Evolutionary conservation across 2,797 vertebrate genomes (phyloP).

Genomic region (Lepidocolaptes lacrymiger): DNA sequence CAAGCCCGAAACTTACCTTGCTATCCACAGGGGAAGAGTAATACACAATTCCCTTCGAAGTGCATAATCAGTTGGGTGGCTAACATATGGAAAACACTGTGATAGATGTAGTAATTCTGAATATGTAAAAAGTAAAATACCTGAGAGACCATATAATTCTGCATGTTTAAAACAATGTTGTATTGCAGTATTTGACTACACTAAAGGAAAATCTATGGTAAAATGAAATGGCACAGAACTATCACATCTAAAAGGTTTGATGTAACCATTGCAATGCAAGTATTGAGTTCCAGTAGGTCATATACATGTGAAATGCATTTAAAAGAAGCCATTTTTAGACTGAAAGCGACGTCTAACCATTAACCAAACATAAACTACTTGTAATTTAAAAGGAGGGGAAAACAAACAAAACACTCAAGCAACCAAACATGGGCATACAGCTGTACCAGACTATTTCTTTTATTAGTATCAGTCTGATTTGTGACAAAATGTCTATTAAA

Average conservation of each 20-base stretch:
- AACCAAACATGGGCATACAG: accelerated
- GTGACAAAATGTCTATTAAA: not conserved
- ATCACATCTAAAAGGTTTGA: not conserved
- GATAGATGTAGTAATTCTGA: not conserved
- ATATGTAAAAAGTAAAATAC: not conserved
- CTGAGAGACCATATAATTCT: not conserved
- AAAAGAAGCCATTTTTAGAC: not conserved
- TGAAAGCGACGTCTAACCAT: not conserved
- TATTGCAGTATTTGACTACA: not conserved
- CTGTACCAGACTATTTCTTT: not conserved
- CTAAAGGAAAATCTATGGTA: not conserved
- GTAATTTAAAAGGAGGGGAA: not conserved
- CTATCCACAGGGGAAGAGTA: not conserved
- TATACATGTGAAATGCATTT: not conserved
- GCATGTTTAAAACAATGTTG: not conserved
- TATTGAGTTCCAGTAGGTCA: accelerated
- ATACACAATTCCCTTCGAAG: not conserved
- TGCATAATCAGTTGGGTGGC: not conserved
- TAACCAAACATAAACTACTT: not conserved
- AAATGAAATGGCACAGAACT: not conserved
- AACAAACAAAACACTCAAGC: not conserved
- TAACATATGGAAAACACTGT: accelerated
- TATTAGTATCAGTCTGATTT: not conserved
- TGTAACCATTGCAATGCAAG: not conserved
- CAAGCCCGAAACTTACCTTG: not conserved